These are phyloP conservation scores for Hiodon alosoides DNA, from an alignment of 2,113 vertebrate genomes.

Conservation along the genomic window DNA sequence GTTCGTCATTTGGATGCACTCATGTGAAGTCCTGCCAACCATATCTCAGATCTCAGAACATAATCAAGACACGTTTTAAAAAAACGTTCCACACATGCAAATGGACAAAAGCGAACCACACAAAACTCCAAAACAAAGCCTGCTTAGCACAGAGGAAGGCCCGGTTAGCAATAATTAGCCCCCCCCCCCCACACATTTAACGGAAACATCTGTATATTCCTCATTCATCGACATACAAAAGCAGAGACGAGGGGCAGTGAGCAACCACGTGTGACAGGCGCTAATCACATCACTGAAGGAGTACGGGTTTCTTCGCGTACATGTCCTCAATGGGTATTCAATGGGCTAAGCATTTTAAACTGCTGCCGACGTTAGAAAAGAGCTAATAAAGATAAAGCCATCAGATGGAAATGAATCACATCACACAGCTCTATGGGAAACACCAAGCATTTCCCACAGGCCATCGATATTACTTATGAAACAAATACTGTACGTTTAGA, in stretches of 20 bases:
- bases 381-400: constrained; percentile 18
- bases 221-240: not conserved
- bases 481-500: not conserved
- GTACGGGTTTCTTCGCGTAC: constrained; percentile 16
- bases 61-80: constrained; percentile 26
- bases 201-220: not conserved
- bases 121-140: constrained; percentile 7
- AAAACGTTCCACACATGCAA: constrained; percentile 15
- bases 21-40: constrained; percentile 36
- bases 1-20: constrained; percentile 30
- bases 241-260: not conserved
- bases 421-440: not conserved
- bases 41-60: constrained; percentile 30
- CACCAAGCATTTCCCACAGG: not conserved
- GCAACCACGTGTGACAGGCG: not conserved
- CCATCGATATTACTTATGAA: not conserved
- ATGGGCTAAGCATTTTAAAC: constrained; percentile 8
- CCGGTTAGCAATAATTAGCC: not conserved
- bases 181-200: not conserved
- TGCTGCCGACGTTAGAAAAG: constrained; percentile 25
- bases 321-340: constrained; percentile 15
- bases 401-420: constrained; percentile 20
- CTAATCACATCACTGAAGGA: constrained; percentile 13
- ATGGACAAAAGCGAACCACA: not conserved
- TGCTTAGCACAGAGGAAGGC: constrained; percentile 4